Evolutionary conservation across 1,140 invertebrate species (phyloP).

Genomic region (Akabosia matsudoensis): DNA sequence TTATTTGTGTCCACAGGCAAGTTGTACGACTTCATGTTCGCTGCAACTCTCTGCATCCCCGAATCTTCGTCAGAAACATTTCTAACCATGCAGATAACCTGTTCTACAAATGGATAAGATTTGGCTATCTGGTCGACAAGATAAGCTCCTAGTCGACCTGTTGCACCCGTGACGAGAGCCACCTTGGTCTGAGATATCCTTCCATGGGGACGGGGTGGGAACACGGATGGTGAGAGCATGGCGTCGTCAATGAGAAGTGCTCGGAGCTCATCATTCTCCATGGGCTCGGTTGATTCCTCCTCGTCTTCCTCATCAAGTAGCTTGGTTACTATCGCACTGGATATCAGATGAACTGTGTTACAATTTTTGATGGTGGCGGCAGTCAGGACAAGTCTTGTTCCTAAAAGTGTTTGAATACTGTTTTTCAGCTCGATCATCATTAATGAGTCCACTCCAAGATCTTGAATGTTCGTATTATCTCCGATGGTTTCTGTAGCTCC

Average conservation of each 20-base stretch:
- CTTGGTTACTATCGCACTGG: neutral
- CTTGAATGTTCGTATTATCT: neutral
- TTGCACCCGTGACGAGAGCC: too few relatives aligned
- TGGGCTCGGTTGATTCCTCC: neutral
- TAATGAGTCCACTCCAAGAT: neutral
- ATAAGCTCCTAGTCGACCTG: too few relatives aligned
- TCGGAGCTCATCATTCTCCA: neutral
- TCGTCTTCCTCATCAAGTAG: neutral
- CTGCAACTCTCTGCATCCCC: neutral
- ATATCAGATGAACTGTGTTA: neutral
- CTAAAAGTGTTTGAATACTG: neutral
- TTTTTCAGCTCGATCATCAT: conserved; percentile 12
- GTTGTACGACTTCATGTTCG: neutral
- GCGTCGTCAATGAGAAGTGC: neutral
- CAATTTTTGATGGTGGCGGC: neutral
- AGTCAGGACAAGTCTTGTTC: neutral
- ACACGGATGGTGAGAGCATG: neutral
- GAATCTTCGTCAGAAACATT: neutral
- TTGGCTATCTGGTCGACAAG: too few relatives aligned
- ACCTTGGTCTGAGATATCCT: neutral
- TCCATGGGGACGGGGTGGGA: neutral
- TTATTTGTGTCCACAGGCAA: neutral
- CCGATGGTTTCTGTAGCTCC: neutral
- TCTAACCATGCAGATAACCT: neutral
- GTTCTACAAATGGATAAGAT: too few relatives aligned